Conservation (phyloP, 2,113 vertebrate genomes). For the Nerophis lumbriciformis region DNA sequence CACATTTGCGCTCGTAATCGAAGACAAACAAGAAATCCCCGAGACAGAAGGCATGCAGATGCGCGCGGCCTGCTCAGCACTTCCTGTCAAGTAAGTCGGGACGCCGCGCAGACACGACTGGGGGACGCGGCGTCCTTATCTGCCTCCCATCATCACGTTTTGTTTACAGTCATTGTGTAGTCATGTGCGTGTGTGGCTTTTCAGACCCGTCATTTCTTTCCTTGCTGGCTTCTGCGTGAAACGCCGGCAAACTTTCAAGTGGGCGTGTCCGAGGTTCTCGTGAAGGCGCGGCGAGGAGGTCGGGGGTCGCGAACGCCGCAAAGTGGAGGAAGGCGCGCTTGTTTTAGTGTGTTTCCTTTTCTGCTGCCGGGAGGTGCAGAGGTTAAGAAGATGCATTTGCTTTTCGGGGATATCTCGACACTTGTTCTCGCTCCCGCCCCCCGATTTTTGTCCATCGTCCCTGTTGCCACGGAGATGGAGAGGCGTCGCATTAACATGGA, state of each 20-base stretch:
- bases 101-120: slow-evolving; percentile 12
- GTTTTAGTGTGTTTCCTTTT: slow-evolving; percentile 20
- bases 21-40: slow-evolving; percentile 4
- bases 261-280: slow-evolving; percentile 15
- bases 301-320: no score
- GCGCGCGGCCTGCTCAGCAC: slow-evolving; percentile 3
- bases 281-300: slow-evolving; percentile 28
- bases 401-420: slow-evolving; percentile 18
- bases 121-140: slow-evolving; percentile 23
- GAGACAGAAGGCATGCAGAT: slow-evolving; percentile 9
- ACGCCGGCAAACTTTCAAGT: no score
- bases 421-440: slow-evolving; percentile 49
- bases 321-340: slow-evolving; percentile 25
- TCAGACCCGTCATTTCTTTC: not conserved
- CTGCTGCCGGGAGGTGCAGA: slow-evolving; percentile 19
- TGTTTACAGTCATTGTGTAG: slow-evolving; percentile 6
- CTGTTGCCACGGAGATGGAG: slow-evolving; percentile 66
- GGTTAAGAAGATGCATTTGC: slow-evolving; percentile 40
- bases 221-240: not conserved
- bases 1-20: slow-evolving; percentile 2
- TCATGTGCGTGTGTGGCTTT: slow-evolving; percentile 2
- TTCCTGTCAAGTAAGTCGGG: slow-evolving; percentile 19
- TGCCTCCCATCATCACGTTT: slow-evolving; percentile 20
- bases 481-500: slow-evolving; percentile 80
- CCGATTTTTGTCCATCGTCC: slow-evolving; percentile 79